phyloP scores from a whole-genome alignment of 2,797 vertebrate genomes.

The Sardinella longiceps region DNA sequence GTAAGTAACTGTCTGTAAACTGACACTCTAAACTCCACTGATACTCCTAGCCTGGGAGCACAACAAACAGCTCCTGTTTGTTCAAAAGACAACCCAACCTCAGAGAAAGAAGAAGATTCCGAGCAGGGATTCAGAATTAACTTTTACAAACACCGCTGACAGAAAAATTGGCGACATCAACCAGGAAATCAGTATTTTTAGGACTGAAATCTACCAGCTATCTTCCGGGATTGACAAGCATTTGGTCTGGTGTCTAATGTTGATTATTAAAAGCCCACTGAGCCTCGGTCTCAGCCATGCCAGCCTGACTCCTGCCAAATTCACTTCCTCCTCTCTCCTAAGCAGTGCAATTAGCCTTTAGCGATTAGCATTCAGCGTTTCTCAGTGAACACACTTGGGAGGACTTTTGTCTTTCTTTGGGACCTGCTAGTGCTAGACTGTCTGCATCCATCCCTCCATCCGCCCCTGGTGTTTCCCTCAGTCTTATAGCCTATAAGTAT shows the following conservation, averaged over 20 bases:
- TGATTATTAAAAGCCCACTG: neutral
- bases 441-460: neutral
- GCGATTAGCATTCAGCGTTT: neutral
- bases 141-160: no score
- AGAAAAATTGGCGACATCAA: no score
- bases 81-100: neutral
- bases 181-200: no score
- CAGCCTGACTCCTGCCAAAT: neutral
- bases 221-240: no score
- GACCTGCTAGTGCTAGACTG: no score
- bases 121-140: no score
- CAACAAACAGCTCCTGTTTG: neutral
- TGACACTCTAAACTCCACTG: neutral
- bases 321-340: neutral
- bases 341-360: neutral
- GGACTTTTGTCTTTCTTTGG: neutral
- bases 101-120: neutral
- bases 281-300: neutral
- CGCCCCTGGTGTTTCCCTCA: neutral
- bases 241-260: no score
- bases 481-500: neutral
- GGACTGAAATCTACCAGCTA: no score
- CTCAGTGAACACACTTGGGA: neutral
- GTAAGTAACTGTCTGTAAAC: neutral
- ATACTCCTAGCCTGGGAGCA: neutral